These are phyloP conservation scores for Eospalax fontanierii DNA, from an alignment of 2,797 vertebrate genomes.

Conservation along the genomic window DNA sequence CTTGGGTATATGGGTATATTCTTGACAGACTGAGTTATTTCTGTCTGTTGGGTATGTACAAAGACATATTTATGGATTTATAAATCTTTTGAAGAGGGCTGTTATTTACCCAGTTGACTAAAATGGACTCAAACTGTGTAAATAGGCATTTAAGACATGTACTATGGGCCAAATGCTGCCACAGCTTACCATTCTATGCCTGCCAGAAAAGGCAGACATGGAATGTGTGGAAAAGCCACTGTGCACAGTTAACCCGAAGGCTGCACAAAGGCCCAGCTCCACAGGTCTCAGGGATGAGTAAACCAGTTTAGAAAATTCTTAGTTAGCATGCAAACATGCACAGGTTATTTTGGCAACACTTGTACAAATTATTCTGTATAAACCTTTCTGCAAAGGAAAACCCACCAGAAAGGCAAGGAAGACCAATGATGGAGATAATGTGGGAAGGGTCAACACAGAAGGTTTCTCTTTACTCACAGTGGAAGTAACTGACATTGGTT, in stretches of 20 bases:
- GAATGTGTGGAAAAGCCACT: conserved; percentile 56
- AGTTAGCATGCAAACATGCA: conserved; percentile 55
- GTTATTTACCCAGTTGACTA: conserved; percentile 86
- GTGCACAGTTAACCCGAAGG: conserved; percentile 55
- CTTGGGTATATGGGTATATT: conserved; percentile 79
- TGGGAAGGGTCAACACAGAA: neutral
- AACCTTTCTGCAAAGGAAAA: conserved; percentile 5
- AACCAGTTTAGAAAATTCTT: conserved; percentile 31
- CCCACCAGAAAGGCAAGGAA: neutral
- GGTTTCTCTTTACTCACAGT: neutral
- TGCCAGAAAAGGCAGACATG: conserved; percentile 80
- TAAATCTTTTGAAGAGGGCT: conserved; percentile 86
- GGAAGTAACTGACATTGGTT: neutral
- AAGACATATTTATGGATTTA: conserved; percentile 87
- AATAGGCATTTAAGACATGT: conserved; percentile 86
- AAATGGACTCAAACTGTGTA: conserved; percentile 86
- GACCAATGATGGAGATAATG: neutral
- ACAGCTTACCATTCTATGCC: conserved; percentile 1
- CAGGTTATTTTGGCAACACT: neutral
- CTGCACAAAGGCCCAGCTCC: conserved; percentile 66
- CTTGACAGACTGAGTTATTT: conserved; percentile 81
- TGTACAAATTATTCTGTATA: conserved; percentile 14
- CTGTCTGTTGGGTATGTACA: conserved; percentile 84
- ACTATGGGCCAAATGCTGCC: conserved; percentile 75
- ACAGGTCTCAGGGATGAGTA: conserved; percentile 64